Evolutionary conservation across 2,888 invertebrate species (phyloP), one percentile per base, ranked within the genome.

Genomic region (Eupithecia exiguata): DNA sequence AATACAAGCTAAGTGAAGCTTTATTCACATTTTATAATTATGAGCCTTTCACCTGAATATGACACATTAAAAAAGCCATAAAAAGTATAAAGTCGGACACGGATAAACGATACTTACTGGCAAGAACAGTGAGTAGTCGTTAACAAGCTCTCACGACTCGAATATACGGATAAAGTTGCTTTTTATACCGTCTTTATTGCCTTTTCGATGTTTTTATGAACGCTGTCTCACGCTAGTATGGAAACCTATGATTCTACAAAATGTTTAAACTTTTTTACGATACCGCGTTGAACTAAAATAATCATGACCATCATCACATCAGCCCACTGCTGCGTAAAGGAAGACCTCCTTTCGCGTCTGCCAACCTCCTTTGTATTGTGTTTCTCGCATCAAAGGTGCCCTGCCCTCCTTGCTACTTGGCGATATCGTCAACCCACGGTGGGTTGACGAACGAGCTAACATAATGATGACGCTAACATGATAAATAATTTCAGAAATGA

Each of bases 61-160:
- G 61, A 40, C 40, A 61, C 61, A 40, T 61, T n/a, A 53, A 69
- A 68, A 58, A 69, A 69, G 25, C n/a, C 36, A 53, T 68, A 68
- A 68, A 68, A 68, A 58, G 25, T 62, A n/a, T 61, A 69, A 66
- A 21, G 66, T 66, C 9, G n/a, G 35, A 69, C 66, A 66, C 16
- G 49, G 30, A 69, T 69, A 71, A 67, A 74, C 49, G 69, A 75
- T 72, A 73, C 67, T 69, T 73, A 76, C 63, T 9, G 66, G 14
- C 66, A 66, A 66, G 74, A 77, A 78, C 74, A 75, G 74, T 62
- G 38, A 72, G 66, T 74, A 65, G 69, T 72, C 78, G 70, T 79
- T 78, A 81, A 79, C 79, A 79, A 43, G 72, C 74, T 73, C 74
- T 58, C 67, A 68, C 58, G 72, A 77, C 75, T 75, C 77, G 72